These are phyloP conservation scores for Poicephalus meyeri DNA, from an alignment of 2,113 vertebrate genomes.

Conservation along the genomic window DNA sequence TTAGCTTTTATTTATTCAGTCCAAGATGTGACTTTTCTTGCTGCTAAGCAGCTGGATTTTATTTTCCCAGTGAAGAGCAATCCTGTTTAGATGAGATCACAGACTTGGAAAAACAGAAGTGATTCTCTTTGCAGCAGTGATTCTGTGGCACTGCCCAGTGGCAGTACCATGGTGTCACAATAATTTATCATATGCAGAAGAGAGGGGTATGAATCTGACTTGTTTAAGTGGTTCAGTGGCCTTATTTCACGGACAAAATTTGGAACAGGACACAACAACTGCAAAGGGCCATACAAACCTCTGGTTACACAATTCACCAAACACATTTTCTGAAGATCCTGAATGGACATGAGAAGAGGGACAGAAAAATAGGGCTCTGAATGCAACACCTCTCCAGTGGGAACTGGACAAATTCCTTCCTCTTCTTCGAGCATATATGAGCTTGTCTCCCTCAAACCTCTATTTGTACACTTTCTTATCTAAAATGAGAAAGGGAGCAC, in stretches of 20 bases:
- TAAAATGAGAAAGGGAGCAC: constrained; percentile 35
- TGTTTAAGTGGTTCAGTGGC: constrained; percentile 63
- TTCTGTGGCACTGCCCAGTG: constrained; percentile 61
- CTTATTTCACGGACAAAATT: constrained; percentile 54
- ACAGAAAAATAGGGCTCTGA: neutral
- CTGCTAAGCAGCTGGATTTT: constrained; percentile 55
- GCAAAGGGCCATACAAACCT: neutral
- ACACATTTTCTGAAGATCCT: neutral
- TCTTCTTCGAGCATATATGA: neutral
- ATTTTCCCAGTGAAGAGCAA: constrained; percentile 20
- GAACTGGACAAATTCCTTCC: neutral
- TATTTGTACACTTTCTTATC: constrained; percentile 54
- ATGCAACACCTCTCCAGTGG: neutral
- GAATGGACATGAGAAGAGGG: neutral
- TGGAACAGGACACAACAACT: neutral
- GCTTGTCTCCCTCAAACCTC: constrained; percentile 7
- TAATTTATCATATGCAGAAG: constrained; percentile 30
- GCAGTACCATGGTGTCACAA: constrained; percentile 57
- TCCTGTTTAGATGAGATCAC: neutral
- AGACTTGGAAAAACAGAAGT: neutral
- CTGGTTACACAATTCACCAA: neutral
- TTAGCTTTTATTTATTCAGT: constrained; percentile 44
- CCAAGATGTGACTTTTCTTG: constrained; percentile 26
- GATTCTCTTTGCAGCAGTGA: constrained; percentile 45
- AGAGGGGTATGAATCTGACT: constrained; percentile 57